A percentile compares a stretch with the other conserved stretches of the same genome.
These are phyloP conservation scores for Dendropsophus ebraccatus DNA, from an alignment of 2,113 vertebrate species.

Conservation along the genomic window DNA sequence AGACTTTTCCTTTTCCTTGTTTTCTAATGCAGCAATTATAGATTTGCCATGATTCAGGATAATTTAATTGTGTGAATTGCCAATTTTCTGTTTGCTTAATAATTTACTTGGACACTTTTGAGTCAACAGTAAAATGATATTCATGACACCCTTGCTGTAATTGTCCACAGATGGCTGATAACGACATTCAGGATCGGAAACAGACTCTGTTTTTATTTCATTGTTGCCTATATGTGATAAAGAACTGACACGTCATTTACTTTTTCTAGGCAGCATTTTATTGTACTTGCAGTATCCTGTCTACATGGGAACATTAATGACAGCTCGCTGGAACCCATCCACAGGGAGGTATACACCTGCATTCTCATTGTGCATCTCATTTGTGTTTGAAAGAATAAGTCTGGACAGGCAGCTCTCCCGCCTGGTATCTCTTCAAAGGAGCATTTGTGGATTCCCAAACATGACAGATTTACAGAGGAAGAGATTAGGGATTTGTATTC, in stretches of 20 bases:
- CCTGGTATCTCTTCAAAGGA: slow-evolving; percentile 52
- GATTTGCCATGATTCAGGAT: background rate
- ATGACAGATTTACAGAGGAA: slow-evolving; percentile 57
- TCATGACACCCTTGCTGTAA: background rate
- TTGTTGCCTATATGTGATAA: background rate
- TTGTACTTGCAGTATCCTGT: slow-evolving; percentile 1
- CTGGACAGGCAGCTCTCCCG: slow-evolving; percentile 50
- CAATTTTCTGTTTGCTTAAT: background rate
- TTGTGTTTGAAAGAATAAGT: slow-evolving; percentile 57
- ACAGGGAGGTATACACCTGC: slow-evolving; percentile 40
- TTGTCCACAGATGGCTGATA: background rate
- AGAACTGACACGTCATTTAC: background rate
- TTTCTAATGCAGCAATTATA: background rate
- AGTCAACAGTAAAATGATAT: background rate
- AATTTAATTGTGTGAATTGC: background rate
- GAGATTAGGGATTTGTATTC: slow-evolving; percentile 58
- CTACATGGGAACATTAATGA: slow-evolving; percentile 7
- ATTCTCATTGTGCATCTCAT: slow-evolving; percentile 49
- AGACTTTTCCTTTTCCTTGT: background rate
- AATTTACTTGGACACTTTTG: background rate
- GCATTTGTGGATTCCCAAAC: slow-evolving; percentile 53
- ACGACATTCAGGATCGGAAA: background rate
- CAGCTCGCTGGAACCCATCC: slow-evolving; percentile 32
- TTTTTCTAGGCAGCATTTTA: background rate
- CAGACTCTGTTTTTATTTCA: background rate